Evolutionary conservation across 2,113 vertebrate genomes (phyloP), one percentile per base, ranked within the genome.

Genomic region (Thunnus thynnus): DNA sequence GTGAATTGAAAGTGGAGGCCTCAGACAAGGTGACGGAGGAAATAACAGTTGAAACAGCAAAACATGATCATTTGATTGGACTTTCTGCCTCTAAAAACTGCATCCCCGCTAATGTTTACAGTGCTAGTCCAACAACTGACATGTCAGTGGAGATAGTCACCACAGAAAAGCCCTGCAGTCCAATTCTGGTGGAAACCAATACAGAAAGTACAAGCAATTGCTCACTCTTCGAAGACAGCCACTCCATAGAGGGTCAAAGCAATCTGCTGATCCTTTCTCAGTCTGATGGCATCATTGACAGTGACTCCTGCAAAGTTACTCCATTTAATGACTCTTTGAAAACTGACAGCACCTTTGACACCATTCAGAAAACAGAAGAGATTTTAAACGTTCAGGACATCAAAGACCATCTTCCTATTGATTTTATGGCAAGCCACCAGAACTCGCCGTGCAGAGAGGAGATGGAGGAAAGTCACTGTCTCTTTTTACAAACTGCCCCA

Each of bases 391-490:
- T 89, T 71, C 86, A 84, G 36, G 89, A 93, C 62, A 91, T 88
- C 70, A 84, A 88, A 81, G 90, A 92, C 58, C 87, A 93, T 48
- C 89, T 87, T 77, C 92, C 91, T 20, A 18, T 90, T 75, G 78
- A 92, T 84, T 90, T 93, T 54, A 89, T 91, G 85, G 88, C 92
- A 85, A 93, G 93, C 84, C 85, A 92, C 47, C 87, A 88, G 36
- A 91, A 89, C 64, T 88, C 88, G 70, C 87, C 87, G 2, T 90
- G 83, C 85, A 89, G 74, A 83, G 87, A 91, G 1, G 87, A 89
- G 18, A 71, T 48, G 58, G 89, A 93, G 61, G 79, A 91, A 70
- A 80, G 57, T 60, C 76, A 72, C 2, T 83, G 88, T 57, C 25
- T 72, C 27, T 88, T 71, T 72, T 82, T 83, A 44, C 62, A 86